Percentiles rank a stretch among this genome's conserved stretches.
Evolutionary conservation across 2,113 vertebrate genomes (phyloP).

Genomic region (Dunckerocampus dactyliophorus): DNA sequence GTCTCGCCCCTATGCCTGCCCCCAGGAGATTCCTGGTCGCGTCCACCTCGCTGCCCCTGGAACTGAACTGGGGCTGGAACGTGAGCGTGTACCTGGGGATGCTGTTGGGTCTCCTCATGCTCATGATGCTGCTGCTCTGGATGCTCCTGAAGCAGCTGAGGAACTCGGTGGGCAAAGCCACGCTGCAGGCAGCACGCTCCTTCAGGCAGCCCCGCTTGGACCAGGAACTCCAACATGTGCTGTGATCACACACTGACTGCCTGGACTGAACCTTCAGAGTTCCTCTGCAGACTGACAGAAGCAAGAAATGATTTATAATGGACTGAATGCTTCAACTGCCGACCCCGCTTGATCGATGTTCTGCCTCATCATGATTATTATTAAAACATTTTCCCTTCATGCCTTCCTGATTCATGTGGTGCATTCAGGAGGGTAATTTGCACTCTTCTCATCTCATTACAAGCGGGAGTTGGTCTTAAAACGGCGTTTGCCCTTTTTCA

Average conservation of each 20-base stretch:
- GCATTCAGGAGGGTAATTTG: too few species aligned
- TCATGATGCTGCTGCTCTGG: conserved; percentile 83
- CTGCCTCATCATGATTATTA: too few species aligned
- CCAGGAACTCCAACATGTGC: conserved; percentile 58
- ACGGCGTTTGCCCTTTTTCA: too few species aligned
- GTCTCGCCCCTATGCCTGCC: conserved; percentile 62
- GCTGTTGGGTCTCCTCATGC: conserved; percentile 76
- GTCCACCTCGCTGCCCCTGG: conserved; percentile 73
- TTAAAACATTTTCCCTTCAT: too few species aligned
- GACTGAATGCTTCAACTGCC: not conserved
- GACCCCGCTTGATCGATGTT: too few species aligned
- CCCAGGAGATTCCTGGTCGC: conserved; percentile 69
- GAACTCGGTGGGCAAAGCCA: conserved; percentile 75
- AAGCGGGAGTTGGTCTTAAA: too few species aligned
- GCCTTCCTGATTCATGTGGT: too few species aligned
- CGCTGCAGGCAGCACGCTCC: conserved; percentile 61
- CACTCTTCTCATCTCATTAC: too few species aligned
- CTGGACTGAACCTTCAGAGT: not conserved
- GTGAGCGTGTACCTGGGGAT: conserved; percentile 83
- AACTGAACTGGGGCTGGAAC: conserved; percentile 84
- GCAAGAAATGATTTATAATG: conserved; percentile 5
- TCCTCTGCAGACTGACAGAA: conserved; percentile 1
- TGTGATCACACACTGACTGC: conserved; percentile 45
- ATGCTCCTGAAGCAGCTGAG: conserved; percentile 84
- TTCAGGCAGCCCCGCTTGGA: conserved; percentile 69